These are phyloP conservation scores for Mustela lutreola DNA, from an alignment of 2,113 vertebrate species.

Conservation along the genomic window DNA sequence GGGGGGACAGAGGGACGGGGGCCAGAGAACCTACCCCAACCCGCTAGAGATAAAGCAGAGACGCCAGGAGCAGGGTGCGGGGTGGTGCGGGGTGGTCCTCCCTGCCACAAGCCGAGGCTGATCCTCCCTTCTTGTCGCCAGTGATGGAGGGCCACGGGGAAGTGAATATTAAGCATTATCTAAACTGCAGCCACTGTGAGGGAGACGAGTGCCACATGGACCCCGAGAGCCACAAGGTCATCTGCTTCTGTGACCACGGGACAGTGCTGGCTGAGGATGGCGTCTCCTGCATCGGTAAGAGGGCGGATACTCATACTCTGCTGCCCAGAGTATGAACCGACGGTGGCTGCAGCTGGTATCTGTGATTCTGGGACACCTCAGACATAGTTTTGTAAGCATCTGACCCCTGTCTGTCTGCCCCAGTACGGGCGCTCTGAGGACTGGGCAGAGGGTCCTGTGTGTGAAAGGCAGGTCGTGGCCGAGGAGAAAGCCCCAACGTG, in stretches of 20 bases:
- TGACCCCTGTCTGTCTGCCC: not conserved
- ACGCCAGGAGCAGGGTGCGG: not conserved
- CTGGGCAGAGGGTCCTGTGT: not conserved
- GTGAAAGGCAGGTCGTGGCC: not conserved
- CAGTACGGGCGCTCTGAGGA: rapidly evolving
- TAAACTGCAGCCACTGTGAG: conserved; percentile 98
- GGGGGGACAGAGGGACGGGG: not conserved
- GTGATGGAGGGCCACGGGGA: conserved; percentile 97
- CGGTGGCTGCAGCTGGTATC: not conserved
- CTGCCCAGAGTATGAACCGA: not conserved
- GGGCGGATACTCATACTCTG: no score
- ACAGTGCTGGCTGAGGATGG: conserved; percentile 91
- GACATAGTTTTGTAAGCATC: not conserved
- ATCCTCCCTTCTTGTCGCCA: conserved; percentile 80
- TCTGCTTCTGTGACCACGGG: conserved; percentile 95
- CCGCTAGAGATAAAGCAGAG: not conserved
- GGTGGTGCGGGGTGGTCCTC: not conserved
- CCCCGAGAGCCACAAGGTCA: conserved; percentile 88
- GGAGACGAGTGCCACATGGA: conserved; percentile 93
- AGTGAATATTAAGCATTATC: conserved; percentile 94
- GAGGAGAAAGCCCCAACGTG: not conserved
- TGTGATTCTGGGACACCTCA: not conserved
- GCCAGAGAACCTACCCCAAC: not conserved
- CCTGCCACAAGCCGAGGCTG: not conserved
- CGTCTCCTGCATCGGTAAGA: conserved; percentile 93